Evolutionary conservation across 2,888 invertebrate species (phyloP), one percentile per base, ranked within the genome.

Genomic region (Eupithecia pulchellata): DNA sequence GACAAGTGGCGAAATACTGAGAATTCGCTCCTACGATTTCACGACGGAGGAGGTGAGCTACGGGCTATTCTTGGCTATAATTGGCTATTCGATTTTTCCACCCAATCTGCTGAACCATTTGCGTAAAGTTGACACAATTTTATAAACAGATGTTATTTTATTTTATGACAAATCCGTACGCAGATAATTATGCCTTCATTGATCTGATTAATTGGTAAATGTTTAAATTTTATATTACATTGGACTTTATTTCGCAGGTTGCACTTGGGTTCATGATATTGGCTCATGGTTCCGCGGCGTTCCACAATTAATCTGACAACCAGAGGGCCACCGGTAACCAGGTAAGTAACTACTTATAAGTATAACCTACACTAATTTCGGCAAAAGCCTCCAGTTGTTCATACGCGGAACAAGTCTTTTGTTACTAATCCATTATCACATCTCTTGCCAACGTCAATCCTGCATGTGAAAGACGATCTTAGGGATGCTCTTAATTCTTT

Each of bases 211-310:
- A 4, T 39, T 39, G 17, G 14, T 14, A 3, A 47, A 20, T 11
- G 2, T 47, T 4, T 27, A 55, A 27, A 3, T 55, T n/a, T 13
- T 9, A 30, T 57, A 29, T 58, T 30, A 30, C 4, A 29, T n/a
- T n/a, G 29, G 1, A 1, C 4, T 4, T 20, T 57, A 0, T 1
- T 60, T 60, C n/a, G 29, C 58, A 60, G 58, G 58, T 30, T n/a
- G 29, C n/a, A 32, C 6, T n/a, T 60, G 4, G 17, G 58, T 30
- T 60, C 58, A 60, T 60, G 58, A 60, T 60, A 60, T 60, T 60
- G 32, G 32, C 58, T 60, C 8, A 60, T 60, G 58, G 32, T 60
- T 60, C 32, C 58, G 30, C 20, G 58, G 58, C n/a, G 32, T n/a
- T 32, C 32, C 11, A 32, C 58, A 60, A n/a, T 32, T 20, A 32